Percentiles rank a stretch among this genome's conserved stretches.
Conservation (phyloP, 2,113 vertebrate genomes). For the Hippocampus mohnikei region DNA sequence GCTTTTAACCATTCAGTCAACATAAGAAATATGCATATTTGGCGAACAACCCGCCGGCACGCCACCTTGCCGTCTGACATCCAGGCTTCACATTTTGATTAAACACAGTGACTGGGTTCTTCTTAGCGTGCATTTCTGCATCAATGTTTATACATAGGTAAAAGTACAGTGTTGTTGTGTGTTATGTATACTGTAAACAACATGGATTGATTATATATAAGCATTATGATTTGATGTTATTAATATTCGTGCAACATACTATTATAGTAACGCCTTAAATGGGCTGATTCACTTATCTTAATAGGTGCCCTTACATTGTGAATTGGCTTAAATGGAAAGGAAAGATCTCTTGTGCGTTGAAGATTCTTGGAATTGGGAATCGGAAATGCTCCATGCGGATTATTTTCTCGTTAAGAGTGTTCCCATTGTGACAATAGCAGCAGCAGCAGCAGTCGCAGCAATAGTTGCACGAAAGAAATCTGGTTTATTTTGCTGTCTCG, state of each 20-base stretch:
- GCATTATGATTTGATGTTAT: background rate
- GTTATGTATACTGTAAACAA: constrained; percentile 4
- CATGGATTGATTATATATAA: background rate
- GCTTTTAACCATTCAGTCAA: constrained; percentile 38
- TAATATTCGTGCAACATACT: too few relatives aligned
- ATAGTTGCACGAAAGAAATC: background rate
- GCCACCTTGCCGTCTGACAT: constrained; percentile 25
- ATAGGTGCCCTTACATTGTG: background rate
- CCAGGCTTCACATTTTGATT: constrained; percentile 18
- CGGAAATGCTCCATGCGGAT: background rate
- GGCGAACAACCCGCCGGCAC: constrained; percentile 16
- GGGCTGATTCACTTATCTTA: background rate
- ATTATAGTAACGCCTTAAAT: background rate
- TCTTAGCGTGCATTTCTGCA: too few relatives aligned
- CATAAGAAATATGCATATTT: constrained; percentile 41
- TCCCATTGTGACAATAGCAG: background rate
- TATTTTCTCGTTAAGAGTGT: background rate
- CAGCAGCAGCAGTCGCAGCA: background rate
- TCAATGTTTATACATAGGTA: too few relatives aligned
- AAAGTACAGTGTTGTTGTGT: constrained; percentile 4
- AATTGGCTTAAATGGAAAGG: background rate
- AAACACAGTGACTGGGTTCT: too few relatives aligned
- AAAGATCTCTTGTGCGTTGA: background rate
- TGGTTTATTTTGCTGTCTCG: background rate
- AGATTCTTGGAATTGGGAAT: background rate